phyloP scores from a whole-genome alignment of 2,888 invertebrate species.

The Dryadula phaetusa region DNA sequence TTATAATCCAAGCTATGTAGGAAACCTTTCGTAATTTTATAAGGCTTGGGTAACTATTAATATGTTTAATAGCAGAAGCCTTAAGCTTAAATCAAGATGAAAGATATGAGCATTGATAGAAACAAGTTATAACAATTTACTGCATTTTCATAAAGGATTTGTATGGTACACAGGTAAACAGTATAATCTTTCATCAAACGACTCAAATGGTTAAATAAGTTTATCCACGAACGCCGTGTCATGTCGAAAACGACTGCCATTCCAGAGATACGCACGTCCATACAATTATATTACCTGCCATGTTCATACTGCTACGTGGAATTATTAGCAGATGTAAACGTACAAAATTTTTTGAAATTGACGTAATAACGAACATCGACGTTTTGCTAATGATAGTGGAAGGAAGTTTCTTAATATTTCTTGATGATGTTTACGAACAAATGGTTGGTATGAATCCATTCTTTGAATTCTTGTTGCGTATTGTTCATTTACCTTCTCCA shows the following conservation, averaged over 20 bases:
- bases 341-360: neutral
- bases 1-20: neutral
- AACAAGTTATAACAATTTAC: conserved; percentile 55
- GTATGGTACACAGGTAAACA: conserved; percentile 65
- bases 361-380: conserved; percentile 9
- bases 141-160: conserved; percentile 55
- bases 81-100: conserved; percentile 53
- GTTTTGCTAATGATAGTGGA: neutral
- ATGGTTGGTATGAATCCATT: conserved; percentile 24
- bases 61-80: conserved; percentile 17
- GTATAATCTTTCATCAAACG: conserved; percentile 77
- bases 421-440: conserved; percentile 6
- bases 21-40: conserved; percentile 11
- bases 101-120: conserved; percentile 69
- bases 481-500: conserved; percentile 55
- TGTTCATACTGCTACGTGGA: conserved; percentile 45
- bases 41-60: conserved; percentile 5
- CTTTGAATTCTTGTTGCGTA: conserved; percentile 31
- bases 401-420: conserved; percentile 7
- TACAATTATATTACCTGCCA: conserved; percentile 57
- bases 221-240: conserved; percentile 61
- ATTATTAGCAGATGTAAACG: conserved; percentile 37
- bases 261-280: conserved; percentile 53
- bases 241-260: conserved; percentile 61
- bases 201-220: conserved; percentile 69